Evolutionary conservation across 2,888 invertebrate genomes (phyloP).

Genomic region (Pemphredon lugubris): DNA sequence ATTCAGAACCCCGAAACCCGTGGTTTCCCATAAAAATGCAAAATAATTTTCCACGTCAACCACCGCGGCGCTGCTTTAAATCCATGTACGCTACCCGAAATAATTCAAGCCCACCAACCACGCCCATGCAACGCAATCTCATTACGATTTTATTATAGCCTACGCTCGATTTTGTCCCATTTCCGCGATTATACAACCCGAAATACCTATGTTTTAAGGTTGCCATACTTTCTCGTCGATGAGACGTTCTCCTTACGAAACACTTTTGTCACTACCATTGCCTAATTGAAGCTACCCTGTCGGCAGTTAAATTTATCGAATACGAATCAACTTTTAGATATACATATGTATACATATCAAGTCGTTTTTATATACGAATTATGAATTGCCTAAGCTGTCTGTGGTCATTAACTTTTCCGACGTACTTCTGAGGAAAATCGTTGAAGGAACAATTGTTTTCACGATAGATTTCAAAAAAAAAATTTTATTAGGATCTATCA

Average conservation of each 20-base stretch:
- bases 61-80: conserved; percentile 55
- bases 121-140: conserved; percentile 56
- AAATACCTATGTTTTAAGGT: conserved; percentile 47
- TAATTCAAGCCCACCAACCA: conserved; percentile 60
- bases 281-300: no score
- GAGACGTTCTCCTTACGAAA: not conserved
- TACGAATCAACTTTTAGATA: no score
- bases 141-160: conserved; percentile 65
- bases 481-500: no score
- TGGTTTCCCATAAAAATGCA: conserved; percentile 57
- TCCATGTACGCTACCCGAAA: conserved; percentile 55
- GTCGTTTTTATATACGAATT: no score
- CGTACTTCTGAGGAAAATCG: no score
- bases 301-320: no score
- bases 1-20: conserved; percentile 58
- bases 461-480: no score
- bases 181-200: conserved; percentile 51
- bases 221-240: conserved; percentile 14
- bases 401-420: no score
- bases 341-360: no score
- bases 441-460: no score
- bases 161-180: conserved; percentile 60
- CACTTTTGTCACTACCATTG: not conserved
- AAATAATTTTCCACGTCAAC: conserved; percentile 59
- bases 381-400: no score